A percentile compares a stretch with the other conserved stretches of the same genome.
phyloP scores from a whole-genome alignment of 1,140 invertebrate genomes.

The Cephus cinctus region DNA sequence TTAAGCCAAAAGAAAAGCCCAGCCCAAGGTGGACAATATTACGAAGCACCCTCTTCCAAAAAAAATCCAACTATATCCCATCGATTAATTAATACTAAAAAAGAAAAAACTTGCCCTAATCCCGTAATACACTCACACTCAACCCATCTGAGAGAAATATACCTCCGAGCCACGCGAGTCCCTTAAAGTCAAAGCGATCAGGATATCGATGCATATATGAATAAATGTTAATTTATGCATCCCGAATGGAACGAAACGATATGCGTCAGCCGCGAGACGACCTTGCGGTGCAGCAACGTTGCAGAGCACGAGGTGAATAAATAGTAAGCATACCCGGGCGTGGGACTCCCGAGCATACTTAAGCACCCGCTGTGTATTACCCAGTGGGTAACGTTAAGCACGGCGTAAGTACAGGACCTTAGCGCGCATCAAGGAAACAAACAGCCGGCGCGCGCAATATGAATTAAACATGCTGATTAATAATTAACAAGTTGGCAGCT shows the following conservation, averaged over 20 bases:
- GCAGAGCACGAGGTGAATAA: constrained; percentile 5
- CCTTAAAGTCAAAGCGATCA: too few species aligned
- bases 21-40: too few species aligned
- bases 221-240: too few species aligned
- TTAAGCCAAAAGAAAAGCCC: too few species aligned
- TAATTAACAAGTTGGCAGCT: constrained; percentile 46
- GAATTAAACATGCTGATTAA: constrained; percentile 55
- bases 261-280: constrained; percentile 1
- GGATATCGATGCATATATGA: too few species aligned
- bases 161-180: too few species aligned
- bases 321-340: background rate
- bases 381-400: background rate
- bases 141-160: too few species aligned
- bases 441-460: constrained; percentile 48
- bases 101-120: too few species aligned
- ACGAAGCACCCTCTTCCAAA: too few species aligned
- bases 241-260: constrained; percentile 3
- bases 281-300: background rate
- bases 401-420: constrained; percentile 6
- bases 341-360: constrained; percentile 9
- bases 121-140: too few species aligned
- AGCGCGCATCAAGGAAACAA: constrained; percentile 50
- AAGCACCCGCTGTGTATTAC: background rate
- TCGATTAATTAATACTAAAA: too few species aligned
- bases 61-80: too few species aligned